Base-by-base conservation (phyloP, 1,140 invertebrate species). In the Liolophura sinensis region DNA sequence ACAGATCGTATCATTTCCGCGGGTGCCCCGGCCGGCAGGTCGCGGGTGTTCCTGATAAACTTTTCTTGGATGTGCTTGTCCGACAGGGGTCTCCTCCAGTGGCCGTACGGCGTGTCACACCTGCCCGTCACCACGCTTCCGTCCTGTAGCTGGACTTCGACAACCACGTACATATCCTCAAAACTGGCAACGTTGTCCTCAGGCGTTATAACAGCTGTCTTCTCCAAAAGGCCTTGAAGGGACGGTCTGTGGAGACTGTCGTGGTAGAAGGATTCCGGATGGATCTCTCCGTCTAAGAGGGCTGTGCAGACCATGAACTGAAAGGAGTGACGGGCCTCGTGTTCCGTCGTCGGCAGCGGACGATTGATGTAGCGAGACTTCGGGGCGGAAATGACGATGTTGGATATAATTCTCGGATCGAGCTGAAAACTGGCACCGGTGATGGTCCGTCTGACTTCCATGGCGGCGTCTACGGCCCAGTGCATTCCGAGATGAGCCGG, bases 401-500 rank as follows among this genome's bases (percentile, higher is more conserved):
- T 24, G 62, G 64, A 63, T 14, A 79, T 58, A n/a, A 62, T 62
- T 27, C 71, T 60, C 18, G 56, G 50, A 14, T 25, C 31, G 24
- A 71, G 40, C 1, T 20, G 48, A 18, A 25, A 59, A 3, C 58
- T 61, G 12, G 24, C 48, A 0, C 22, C 31, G 14, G 58, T 57
- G 18, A 46, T 14, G 1, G 76, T 62, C 24, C 70, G 40, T n/a
- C 73, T 24, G 1, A 65, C 62, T 1, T 61, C 62, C 47, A 75
- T 22, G 14, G 76, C 68, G 24, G 78, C 76, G 49, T 79, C 78
- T 12, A 79, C 78, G 14, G 74, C 75, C 78, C 78, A 79, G 56
- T 79, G 78, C 76, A 78, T 78, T 18, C 74, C 78, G 9, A 79
- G 68, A 67, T 79, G 78, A 54, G 76, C 75, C 0, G 78, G 78